Conservation (phyloP, 1,140 invertebrate genomes). For the Hylaeus volcanicus region DNA sequence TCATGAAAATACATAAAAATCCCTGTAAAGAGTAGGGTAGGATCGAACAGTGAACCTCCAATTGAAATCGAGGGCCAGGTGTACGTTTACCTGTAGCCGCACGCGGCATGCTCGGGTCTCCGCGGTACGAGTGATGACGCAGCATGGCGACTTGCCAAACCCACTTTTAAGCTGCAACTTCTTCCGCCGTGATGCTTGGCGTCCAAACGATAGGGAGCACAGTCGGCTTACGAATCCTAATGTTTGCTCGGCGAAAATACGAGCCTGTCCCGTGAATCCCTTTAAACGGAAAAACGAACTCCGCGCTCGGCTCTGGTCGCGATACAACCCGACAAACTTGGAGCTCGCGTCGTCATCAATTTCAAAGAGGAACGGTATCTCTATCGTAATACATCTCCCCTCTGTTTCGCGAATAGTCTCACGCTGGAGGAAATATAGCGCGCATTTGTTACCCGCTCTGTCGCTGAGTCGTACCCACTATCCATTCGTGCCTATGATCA, state of each 20-base stretch:
- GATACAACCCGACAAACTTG: neutral
- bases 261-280: neutral
- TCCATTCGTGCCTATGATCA: neutral
- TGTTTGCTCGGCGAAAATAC: neutral
- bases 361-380: neutral
- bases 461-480: neutral
- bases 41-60: slow-evolving; percentile 38
- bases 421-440: neutral
- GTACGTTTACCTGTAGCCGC: slow-evolving; percentile 70
- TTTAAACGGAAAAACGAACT: slow-evolving; percentile 11
- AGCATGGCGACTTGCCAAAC: slow-evolving; percentile 55
- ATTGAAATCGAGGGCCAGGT: slow-evolving; percentile 63
- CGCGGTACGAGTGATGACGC: slow-evolving; percentile 54
- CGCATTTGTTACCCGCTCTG: slow-evolving; percentile 4
- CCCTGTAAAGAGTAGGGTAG: neutral
- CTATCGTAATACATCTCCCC: neutral
- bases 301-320: neutral
- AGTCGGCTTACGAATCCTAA: neutral
- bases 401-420: neutral
- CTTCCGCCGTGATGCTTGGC: slow-evolving; percentile 25
- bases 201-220: neutral
- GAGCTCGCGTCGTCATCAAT: slow-evolving; percentile 10
- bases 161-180: slow-evolving; percentile 39
- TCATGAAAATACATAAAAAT: no score
- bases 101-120: slow-evolving; percentile 38